A percentile compares a stretch with the other conserved stretches of the same genome.
phyloP scores from a whole-genome alignment of 1,140 invertebrate genomes.

The Procambarus clarkii region DNA sequence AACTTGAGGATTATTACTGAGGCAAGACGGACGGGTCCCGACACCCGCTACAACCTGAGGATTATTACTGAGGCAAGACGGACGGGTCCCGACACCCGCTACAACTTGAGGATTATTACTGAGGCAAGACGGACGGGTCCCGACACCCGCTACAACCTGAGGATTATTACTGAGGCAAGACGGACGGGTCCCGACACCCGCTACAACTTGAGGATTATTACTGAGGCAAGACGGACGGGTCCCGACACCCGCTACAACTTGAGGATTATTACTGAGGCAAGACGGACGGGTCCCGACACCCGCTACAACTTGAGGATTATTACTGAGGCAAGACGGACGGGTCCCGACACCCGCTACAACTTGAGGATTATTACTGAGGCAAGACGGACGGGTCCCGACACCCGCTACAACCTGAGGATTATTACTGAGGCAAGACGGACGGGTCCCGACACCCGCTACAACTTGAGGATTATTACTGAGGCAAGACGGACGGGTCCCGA shows the following conservation, averaged over 20 bases:
- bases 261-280: slow-evolving; percentile 30
- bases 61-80: slow-evolving; percentile 29
- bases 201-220: slow-evolving; percentile 42
- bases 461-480: slow-evolving; percentile 33
- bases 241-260: slow-evolving; percentile 21
- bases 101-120: slow-evolving; percentile 45
- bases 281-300: slow-evolving; percentile 12
- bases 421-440: slow-evolving; percentile 20
- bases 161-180: slow-evolving; percentile 32
- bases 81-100: slow-evolving; percentile 7
- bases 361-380: slow-evolving; percentile 31
- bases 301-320: slow-evolving; percentile 36
- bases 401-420: slow-evolving; percentile 29
- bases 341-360: slow-evolving; percentile 18
- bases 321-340: slow-evolving; percentile 14
- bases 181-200: slow-evolving; percentile 9
- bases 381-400: slow-evolving; percentile 7
- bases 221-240: not conserved
- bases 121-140: not conserved
- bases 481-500: slow-evolving; percentile 8
- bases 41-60: slow-evolving; percentile 19
- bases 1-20: slow-evolving; percentile 38
- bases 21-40: not conserved
- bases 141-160: slow-evolving; percentile 15
- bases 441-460: slow-evolving; percentile 20